These are phyloP conservation scores for Chroicocephalus ridibundus DNA, from an alignment of 2,113 vertebrate genomes.

Conservation along the genomic window DNA sequence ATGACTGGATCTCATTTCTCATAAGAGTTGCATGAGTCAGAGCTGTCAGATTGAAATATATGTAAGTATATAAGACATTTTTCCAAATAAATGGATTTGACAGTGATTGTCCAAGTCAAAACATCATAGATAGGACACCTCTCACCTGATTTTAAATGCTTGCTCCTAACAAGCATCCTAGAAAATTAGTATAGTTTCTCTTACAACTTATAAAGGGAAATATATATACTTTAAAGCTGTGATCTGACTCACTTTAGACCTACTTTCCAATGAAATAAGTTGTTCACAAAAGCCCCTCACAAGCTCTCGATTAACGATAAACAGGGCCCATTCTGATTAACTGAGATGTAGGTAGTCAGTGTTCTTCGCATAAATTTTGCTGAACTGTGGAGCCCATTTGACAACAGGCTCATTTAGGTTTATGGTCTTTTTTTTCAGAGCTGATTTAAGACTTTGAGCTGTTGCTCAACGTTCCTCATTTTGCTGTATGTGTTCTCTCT, in stretches of 20 bases:
- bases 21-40: background rate
- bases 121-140: background rate
- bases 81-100: background rate
- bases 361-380: background rate
- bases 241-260: background rate
- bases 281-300: background rate
- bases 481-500: background rate
- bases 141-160: background rate
- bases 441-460: background rate
- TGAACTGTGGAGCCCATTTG: background rate
- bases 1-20: background rate
- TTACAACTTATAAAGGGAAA: background rate
- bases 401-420: background rate
- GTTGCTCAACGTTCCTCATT: background rate
- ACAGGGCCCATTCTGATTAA: background rate
- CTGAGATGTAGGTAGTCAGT: background rate
- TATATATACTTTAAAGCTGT: background rate
- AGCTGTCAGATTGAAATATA: background rate
- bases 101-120: background rate
- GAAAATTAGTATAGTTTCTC: background rate
- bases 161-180: background rate
- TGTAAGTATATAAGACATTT: background rate
- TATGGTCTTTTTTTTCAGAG: background rate
- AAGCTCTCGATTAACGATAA: background rate
- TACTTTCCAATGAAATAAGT: background rate